phyloP scores from a whole-genome alignment of 2,888 invertebrate genomes.

The Acanthosepion esculentum region DNA sequence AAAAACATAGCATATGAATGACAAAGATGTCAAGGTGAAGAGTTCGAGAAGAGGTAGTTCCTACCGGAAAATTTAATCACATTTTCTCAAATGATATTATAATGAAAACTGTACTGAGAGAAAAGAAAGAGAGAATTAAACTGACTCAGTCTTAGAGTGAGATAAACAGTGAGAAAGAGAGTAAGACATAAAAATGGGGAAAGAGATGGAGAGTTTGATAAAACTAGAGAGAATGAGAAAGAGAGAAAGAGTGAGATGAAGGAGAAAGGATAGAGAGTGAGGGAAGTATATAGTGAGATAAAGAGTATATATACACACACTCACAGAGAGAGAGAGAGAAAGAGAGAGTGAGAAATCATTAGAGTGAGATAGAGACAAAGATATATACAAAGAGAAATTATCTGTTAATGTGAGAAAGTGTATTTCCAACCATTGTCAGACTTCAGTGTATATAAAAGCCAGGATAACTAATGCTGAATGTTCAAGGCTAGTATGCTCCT shows the following conservation, averaged over 20 bases:
- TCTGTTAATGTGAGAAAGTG: no score
- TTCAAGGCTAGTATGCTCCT: not conserved
- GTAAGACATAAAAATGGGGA: not conserved
- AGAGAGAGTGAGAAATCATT: not conserved
- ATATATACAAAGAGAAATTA: not conserved
- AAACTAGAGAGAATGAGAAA: not conserved
- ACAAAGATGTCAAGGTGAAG: no score
- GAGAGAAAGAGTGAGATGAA: not conserved
- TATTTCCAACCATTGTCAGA: not conserved
- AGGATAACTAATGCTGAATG: not conserved
- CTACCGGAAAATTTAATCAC: no score
- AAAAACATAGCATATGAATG: no score
- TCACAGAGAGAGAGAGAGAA: not conserved
- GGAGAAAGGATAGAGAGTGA: not conserved
- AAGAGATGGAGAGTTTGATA: not conserved
- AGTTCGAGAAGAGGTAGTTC: no score
- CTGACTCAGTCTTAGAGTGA: no score
- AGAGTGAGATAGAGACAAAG: not conserved
- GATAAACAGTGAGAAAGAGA: not conserved
- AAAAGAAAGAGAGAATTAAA: no score
- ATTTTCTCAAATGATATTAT: no score
- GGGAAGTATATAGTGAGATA: not conserved
- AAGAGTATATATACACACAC: not conserved
- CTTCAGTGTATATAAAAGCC: no score
- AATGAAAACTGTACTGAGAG: no score